Conservation (phyloP, 2,113 vertebrate species). For the Callorhinus ursinus region DNA sequence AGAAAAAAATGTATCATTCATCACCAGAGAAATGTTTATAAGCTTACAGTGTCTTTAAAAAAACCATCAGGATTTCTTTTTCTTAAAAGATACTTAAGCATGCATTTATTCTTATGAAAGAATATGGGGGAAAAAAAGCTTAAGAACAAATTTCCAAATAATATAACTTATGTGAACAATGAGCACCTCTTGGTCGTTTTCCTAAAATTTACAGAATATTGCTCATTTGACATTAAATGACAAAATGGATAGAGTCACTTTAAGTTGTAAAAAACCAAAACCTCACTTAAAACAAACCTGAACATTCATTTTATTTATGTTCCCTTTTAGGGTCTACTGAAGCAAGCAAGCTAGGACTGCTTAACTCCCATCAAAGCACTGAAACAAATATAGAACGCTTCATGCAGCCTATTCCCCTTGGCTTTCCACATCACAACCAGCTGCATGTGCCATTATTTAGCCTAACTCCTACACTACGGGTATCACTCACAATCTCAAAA, state of each 20-base stretch:
- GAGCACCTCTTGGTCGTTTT: not conserved
- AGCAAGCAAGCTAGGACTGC: not conserved
- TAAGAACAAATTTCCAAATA: not conserved
- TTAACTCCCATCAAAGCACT: not conserved
- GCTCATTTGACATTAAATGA: conserved; percentile 22
- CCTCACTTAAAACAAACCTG: not conserved
- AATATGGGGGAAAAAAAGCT: not conserved
- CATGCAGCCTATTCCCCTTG: not conserved
- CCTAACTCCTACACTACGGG: not conserved
- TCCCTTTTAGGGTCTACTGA: not conserved
- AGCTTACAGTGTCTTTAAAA: conserved; percentile 1
- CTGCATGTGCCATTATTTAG: not conserved
- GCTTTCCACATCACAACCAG: not conserved
- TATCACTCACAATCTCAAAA: not conserved
- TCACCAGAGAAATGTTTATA: conserved; percentile 39
- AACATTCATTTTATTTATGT: not conserved
- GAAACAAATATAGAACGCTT: not conserved
- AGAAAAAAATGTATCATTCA: conserved; percentile 34
- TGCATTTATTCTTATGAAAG: conserved; percentile 5
- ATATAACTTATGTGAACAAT: not conserved
- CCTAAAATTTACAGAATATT: not conserved
- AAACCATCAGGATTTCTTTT: not conserved
- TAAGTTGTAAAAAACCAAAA: not conserved
- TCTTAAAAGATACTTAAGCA: not conserved
- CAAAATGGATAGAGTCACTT: not conserved